Base-by-base conservation (phyloP, 1,140 invertebrate species). In the Ceratina calcarata region DNA sequence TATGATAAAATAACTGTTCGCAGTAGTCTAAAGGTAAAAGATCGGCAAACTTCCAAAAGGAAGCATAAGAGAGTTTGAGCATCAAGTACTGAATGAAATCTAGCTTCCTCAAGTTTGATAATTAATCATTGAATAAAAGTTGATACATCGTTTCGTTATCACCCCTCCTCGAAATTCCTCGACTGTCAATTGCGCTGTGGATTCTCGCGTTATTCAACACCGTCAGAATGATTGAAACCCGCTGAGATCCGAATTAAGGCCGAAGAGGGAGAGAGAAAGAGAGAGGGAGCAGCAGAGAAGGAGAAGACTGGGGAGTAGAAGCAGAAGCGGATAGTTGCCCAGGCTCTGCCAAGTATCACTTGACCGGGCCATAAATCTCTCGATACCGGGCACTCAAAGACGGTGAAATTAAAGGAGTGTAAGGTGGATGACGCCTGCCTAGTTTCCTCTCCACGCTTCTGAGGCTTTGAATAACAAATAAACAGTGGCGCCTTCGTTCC, bases 361-460 rank as follows among this genome's bases (percentile, higher is more conserved):
- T 82, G 78, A 75, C 71, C 78, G 78, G 13, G 78, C 78, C 78
- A 75, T 82, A 82, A 82, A 82, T 82, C 81, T 75, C 70, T 82
- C 81, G 81, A 82, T 82, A 71, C 64, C 24, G 65, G 75, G 37
- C 61, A 27, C 80, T 71, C 75, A 78, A 72, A 66, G 67, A 53
- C 66, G 60, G 45, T 53, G 75, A 79, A 78, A 73, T 73, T 73
- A 79, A 71, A 78, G 71, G 45, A 70, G 78, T 61, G 51, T 51
- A 74, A 79, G 45, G 55, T 71, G 64, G 55, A 53, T 58, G 62
- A 66, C 18, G 68, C 22, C 53, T 15, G 61, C 60, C 61, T 67
- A 64, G 76, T 64, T 72, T 65, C 51, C 76, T 60, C 61, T 45
- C 32, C 53, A 20, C 16, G 45, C 15, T 37, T 70, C 60, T 51